Percentiles rank a stretch among this genome's conserved stretches.
These are phyloP conservation scores for Vanessa atalanta DNA, from an alignment of 1,140 invertebrate species.

Conservation along the genomic window DNA sequence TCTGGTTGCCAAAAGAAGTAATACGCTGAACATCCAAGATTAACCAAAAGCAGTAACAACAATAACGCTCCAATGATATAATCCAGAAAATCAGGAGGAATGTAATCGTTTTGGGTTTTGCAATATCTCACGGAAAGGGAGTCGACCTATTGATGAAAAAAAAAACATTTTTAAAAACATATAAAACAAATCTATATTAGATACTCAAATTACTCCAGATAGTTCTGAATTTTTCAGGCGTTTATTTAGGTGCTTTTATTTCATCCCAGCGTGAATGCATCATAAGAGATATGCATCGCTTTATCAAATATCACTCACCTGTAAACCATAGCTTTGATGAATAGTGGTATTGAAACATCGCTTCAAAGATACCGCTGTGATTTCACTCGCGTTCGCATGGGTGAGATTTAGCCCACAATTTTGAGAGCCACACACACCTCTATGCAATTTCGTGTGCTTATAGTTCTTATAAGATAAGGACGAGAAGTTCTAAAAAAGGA, in stretches of 20 bases:
- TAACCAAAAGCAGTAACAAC: slow-evolving; percentile 54
- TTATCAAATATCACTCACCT: slow-evolving; percentile 46
- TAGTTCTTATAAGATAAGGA: slow-evolving; percentile 63
- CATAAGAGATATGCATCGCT: not conserved
- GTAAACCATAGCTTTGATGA: slow-evolving; percentile 63
- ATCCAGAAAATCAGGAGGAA: slow-evolving; percentile 60
- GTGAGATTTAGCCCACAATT: slow-evolving; percentile 64
- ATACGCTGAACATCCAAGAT: slow-evolving; percentile 62
- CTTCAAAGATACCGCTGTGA: slow-evolving; percentile 48
- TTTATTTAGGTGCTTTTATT: too few species aligned
- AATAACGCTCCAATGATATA: slow-evolving; percentile 58
- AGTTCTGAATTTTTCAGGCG: too few species aligned
- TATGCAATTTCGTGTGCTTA: slow-evolving; percentile 63
- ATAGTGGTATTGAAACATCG: slow-evolving; percentile 62
- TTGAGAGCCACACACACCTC: slow-evolving; percentile 66
- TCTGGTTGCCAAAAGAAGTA: slow-evolving; percentile 66
- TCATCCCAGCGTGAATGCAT: not conserved
- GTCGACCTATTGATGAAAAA: slow-evolving; percentile 52
- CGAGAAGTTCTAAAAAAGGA: slow-evolving; percentile 62
- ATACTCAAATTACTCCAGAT: too few species aligned
- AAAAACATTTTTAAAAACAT: not conserved
- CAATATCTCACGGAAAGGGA: slow-evolving; percentile 67
- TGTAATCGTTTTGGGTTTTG: slow-evolving; percentile 61
- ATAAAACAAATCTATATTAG: too few species aligned
- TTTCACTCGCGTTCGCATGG: slow-evolving; percentile 52